These are phyloP conservation scores for Leistus spinibarbis DNA, from an alignment of 2,888 invertebrate species.

Conservation along the genomic window DNA sequence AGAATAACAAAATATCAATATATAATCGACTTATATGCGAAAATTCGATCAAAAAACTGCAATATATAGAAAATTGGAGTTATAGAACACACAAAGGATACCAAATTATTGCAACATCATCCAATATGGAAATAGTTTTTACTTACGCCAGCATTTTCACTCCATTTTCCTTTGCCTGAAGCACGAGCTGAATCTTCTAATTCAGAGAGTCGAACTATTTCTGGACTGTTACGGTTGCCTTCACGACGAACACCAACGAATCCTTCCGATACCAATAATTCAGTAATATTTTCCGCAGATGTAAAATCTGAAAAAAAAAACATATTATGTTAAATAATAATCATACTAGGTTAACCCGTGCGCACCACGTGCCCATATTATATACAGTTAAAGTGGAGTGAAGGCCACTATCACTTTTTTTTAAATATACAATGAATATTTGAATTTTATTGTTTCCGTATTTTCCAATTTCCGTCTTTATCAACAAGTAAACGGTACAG, in stretches of 20 bases:
- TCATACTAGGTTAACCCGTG: too few relatives aligned
- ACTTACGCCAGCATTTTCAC: constrained; percentile 42
- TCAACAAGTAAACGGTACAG: too few relatives aligned
- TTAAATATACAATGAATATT: too few relatives aligned
- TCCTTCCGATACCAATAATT: constrained; percentile 88
- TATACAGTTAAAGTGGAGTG: too few relatives aligned
- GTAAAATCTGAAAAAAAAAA: constrained; percentile 57
- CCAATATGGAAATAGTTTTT: neutral
- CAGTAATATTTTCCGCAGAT: constrained; percentile 86
- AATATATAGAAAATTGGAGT: too few relatives aligned
- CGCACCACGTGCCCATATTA: too few relatives aligned
- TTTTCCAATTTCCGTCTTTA: too few relatives aligned
- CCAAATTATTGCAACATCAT: neutral
- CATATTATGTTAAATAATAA: neutral
- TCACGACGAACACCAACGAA: constrained; percentile 79
- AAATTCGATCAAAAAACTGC: neutral
- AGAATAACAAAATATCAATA: constrained; percentile 43
- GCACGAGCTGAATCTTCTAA: constrained; percentile 89
- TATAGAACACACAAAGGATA: neutral
- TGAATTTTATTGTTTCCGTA: too few relatives aligned
- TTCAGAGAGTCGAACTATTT: constrained; percentile 74
- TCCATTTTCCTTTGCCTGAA: constrained; percentile 85
- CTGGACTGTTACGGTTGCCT: constrained; percentile 68
- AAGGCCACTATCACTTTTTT: too few relatives aligned
- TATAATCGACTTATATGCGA: neutral